Conservation (phyloP, 2,888 invertebrate species). For the Cheilosia urbana region DNA sequence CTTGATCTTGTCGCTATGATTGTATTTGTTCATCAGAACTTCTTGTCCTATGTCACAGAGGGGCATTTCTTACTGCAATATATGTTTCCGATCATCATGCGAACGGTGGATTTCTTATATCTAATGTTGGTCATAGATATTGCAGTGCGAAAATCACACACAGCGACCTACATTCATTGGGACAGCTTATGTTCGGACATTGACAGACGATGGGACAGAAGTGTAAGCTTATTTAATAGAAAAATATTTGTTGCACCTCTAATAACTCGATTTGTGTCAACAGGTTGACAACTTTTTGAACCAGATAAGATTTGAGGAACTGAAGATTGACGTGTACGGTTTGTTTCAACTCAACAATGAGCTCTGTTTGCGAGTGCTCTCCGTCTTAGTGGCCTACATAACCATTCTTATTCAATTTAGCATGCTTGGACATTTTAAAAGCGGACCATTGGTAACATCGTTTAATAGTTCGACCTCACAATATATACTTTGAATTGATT, state of each 20-base stretch:
- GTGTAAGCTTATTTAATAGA: slow-evolving; percentile 76
- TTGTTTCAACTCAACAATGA: slow-evolving; percentile 44
- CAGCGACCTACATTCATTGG: slow-evolving; percentile 77
- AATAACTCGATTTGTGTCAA: background rate
- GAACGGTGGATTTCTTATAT: slow-evolving; percentile 77
- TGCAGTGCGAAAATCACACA: slow-evolving; percentile 77
- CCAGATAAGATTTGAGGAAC: slow-evolving; percentile 21
- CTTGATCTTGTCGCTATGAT: slow-evolving; percentile 79
- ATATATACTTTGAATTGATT: too few species aligned
- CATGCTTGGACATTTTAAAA: slow-evolving; percentile 34
- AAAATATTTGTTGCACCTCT: slow-evolving; percentile 45
- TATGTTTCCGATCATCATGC: slow-evolving; percentile 76
- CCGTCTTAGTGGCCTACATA: slow-evolving; percentile 20
- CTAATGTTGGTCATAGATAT: slow-evolving; percentile 79
- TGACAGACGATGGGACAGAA: slow-evolving; percentile 78
- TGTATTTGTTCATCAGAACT: slow-evolving; percentile 78
- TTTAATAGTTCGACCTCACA: too few species aligned
- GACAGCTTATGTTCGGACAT: slow-evolving; percentile 79
- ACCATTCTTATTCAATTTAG: slow-evolving; percentile 53
- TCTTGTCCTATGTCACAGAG: slow-evolving; percentile 75
- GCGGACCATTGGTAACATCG: too few species aligned
- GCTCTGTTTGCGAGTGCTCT: slow-evolving; percentile 17
- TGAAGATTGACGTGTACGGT: slow-evolving; percentile 34
- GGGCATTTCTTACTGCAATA: slow-evolving; percentile 66
- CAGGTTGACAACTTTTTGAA: slow-evolving; percentile 48